Base-by-base conservation (phyloP, 2,113 vertebrate species). In the Chionodraco myersi region DNA sequence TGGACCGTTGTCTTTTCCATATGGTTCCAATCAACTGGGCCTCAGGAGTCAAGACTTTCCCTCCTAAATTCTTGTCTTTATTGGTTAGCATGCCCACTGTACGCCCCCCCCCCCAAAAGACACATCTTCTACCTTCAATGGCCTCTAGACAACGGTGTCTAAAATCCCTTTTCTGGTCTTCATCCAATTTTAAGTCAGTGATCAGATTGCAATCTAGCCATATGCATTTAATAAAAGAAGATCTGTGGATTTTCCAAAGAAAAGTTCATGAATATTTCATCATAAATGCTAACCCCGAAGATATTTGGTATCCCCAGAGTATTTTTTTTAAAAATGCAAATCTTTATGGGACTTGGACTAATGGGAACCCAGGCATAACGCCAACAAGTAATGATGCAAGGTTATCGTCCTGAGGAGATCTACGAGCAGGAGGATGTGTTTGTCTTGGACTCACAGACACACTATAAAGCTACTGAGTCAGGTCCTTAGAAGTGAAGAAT, bases 51-150 rank as follows among this genome's bases (percentile, higher is more conserved):
- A 18, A 73, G 63, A 84, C 80, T 87, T 75, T 86, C 64, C 61
- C 74, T 64, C 61, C 41, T 73, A 82, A 85, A 92, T 89, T 87
- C 79, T 26, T 83, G 68, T 66, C 79, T 88, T 90, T 89, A 92
- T 87, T 81, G 78, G 69, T 75, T 47, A 18, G 47, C 51, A 5
- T 62, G 86, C 62, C 59, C 77, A 53, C 77, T 80, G 45, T 64
- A 69, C 5, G 10, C 64, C n/a, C 30, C 30, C 21, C 30, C 21
- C 30, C 30, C 3, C 0, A 30, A 30, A 30, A 30, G 30, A 64
- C 51, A 51, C 30, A 30, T 30, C 30, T 80, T 5, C 23, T 57
- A 11, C 75, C 18, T 1, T 60, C 62, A 62, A 36, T 10, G 47
- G 14, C 59, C 21, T 41, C 4, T 1, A 5, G 15, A 26, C 7